Evolutionary conservation across 2,113 vertebrate genomes (phyloP).

Genomic region (Dinomys branickii): DNA sequence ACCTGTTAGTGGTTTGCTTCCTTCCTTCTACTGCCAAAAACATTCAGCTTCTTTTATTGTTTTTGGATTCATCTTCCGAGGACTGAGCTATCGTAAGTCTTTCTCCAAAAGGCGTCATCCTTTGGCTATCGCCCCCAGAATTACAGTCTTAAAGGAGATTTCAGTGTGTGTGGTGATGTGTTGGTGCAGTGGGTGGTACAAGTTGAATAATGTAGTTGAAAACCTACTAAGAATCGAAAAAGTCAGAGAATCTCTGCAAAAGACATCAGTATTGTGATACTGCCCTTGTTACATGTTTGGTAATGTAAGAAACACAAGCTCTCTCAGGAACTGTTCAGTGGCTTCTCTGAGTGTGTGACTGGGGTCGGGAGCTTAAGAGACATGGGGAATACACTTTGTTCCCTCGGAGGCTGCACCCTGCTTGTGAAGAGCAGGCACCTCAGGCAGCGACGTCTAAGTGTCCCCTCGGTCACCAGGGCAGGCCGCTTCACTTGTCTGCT

Average conservation of each 20-base stretch:
- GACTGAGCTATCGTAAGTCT: neutral
- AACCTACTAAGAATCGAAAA: neutral
- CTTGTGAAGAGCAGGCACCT: accelerated
- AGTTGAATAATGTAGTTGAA: neutral
- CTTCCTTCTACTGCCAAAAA: slow-evolving; percentile 17
- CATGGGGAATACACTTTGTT: neutral
- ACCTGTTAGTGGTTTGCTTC: slow-evolving; percentile 59
- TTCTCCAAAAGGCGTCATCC: neutral
- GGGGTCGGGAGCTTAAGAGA: neutral
- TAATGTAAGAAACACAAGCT: neutral
- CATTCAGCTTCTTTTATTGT: slow-evolving; percentile 27
- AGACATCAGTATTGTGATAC: neutral
- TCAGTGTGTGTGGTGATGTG: neutral
- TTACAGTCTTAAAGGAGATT: neutral
- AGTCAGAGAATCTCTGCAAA: neutral
- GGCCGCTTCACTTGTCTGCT: neutral
- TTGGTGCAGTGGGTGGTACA: neutral
- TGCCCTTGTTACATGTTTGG: neutral
- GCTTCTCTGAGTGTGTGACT: neutral
- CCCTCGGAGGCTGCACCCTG: neutral
- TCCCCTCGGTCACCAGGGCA: neutral
- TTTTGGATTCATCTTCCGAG: slow-evolving; percentile 52
- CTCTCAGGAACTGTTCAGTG: neutral
- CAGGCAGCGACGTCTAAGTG: neutral
- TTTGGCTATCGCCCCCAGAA: neutral